Percentiles rank a stretch among this genome's conserved stretches.
These are phyloP conservation scores for Melieria picta DNA, from an alignment of 2,888 invertebrate species.

Conservation along the genomic window DNA sequence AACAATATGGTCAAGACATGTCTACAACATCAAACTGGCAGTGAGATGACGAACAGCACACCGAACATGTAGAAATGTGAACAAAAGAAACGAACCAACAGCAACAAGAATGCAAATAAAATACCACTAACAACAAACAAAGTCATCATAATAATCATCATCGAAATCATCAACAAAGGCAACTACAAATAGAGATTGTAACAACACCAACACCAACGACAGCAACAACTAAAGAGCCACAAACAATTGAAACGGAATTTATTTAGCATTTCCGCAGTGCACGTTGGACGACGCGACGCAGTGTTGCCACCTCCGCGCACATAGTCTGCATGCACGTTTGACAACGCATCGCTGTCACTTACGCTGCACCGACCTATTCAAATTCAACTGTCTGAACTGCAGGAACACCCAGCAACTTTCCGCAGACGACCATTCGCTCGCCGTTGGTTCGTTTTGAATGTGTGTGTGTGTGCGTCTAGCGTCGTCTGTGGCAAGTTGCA, in stretches of 20 bases:
- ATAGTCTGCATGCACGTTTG: neutral
- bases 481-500: neutral
- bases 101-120: conserved; percentile 6
- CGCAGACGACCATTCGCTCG: too few species aligned
- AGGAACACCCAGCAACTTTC: too few species aligned
- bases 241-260: conserved; percentile 20
- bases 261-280: conserved; percentile 35
- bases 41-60: neutral
- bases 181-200: neutral
- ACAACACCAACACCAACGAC: conserved; percentile 1
- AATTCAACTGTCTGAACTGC: too few species aligned
- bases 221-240: conserved; percentile 11
- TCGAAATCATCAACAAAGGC: conserved; percentile 34
- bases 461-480: too few species aligned
- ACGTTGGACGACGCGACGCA: neutral
- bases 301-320: conserved; percentile 30
- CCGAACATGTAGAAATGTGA: neutral
- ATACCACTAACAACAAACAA: conserved; percentile 44
- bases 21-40: neutral
- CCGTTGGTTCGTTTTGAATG: too few species aligned
- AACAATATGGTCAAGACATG: neutral
- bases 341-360: neutral
- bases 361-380: neutral
- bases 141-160: conserved; percentile 50
- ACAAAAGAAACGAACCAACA: neutral